A percentile compares a stretch with the other conserved stretches of the same genome.
Conservation (phyloP, 1,140 invertebrate genomes). For the Rhynchophorus ferrugineus region DNA sequence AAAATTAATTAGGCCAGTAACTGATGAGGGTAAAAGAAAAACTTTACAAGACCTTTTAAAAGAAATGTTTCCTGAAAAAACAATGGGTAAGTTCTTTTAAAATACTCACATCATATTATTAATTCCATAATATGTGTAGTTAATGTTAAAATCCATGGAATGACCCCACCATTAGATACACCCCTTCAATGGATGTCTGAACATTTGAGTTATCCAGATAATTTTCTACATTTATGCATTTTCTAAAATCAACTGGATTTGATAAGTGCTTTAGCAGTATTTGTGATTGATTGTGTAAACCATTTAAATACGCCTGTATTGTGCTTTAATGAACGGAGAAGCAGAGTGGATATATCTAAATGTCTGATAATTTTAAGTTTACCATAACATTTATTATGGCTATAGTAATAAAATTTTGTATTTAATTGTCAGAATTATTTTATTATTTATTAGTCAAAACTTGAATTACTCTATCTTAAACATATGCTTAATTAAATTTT, state of each 20-base stretch:
- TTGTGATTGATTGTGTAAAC: too few relatives aligned
- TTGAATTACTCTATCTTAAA: too few relatives aligned
- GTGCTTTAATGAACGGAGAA: too few relatives aligned
- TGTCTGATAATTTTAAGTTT: too few relatives aligned
- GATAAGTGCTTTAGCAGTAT: too few relatives aligned
- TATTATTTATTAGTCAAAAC: too few relatives aligned
- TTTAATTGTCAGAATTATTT: too few relatives aligned
- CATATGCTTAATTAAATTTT: too few relatives aligned
- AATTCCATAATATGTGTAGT: slow-evolving; percentile 49
- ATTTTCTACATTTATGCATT: slow-evolving; percentile 86
- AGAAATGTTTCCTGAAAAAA: slow-evolving; percentile 59
- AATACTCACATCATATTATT: neutral
- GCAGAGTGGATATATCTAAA: too few relatives aligned
- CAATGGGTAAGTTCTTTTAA: slow-evolving; percentile 41
- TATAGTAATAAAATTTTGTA: too few relatives aligned
- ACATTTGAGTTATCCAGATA: slow-evolving; percentile 97
- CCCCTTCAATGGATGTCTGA: slow-evolving; percentile 96
- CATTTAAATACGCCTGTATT: too few relatives aligned
- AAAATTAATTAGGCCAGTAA: slow-evolving; percentile 67
- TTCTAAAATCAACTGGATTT: slow-evolving; percentile 5
- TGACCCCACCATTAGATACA: slow-evolving; percentile 79
- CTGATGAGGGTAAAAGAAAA: slow-evolving; percentile 64
- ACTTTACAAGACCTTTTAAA: slow-evolving; percentile 63
- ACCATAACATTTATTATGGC: too few relatives aligned
- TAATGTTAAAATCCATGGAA: slow-evolving; percentile 80